A percentile compares a stretch with the other conserved stretches of the same genome.
phyloP scores from a whole-genome alignment of 2,113 vertebrate genomes.

The Pseudonaja textilis region DNA sequence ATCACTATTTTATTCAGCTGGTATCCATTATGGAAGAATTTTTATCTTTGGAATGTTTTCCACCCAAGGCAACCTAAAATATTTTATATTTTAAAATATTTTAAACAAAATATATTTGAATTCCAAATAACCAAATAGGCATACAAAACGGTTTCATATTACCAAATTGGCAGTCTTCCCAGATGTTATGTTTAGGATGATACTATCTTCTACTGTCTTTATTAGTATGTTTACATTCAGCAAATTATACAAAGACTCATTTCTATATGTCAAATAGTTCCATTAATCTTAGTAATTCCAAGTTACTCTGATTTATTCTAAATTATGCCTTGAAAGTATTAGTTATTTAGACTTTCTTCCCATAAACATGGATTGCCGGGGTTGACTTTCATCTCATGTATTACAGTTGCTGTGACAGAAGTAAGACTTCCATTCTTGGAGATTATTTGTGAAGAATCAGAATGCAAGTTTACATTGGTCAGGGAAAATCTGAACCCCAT shows the following conservation, averaged over 20 bases:
- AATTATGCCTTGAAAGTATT: background rate
- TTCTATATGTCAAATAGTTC: conserved; percentile 34
- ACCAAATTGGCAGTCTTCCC: background rate
- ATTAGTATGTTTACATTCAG: conserved; percentile 41
- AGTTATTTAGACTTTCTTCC: conserved; percentile 30
- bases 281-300: conserved; percentile 33
- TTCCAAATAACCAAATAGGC: background rate
- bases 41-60: background rate
- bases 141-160: background rate
- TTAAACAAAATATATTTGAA: background rate
- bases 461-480: background rate
- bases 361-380: conserved; percentile 37
- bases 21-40: background rate
- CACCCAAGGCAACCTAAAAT: background rate
- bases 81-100: background rate
- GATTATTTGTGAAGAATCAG: background rate
- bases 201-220: background rate
- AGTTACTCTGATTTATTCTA: background rate
- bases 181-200: background rate
- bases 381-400: conserved; percentile 32
- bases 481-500: background rate
- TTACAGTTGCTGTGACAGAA: background rate
- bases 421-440: background rate
- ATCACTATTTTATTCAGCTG: background rate
- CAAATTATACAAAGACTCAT: conserved; percentile 12